Conservation (phyloP, 1,140 invertebrate genomes). For the Drosophila lini region DNA sequence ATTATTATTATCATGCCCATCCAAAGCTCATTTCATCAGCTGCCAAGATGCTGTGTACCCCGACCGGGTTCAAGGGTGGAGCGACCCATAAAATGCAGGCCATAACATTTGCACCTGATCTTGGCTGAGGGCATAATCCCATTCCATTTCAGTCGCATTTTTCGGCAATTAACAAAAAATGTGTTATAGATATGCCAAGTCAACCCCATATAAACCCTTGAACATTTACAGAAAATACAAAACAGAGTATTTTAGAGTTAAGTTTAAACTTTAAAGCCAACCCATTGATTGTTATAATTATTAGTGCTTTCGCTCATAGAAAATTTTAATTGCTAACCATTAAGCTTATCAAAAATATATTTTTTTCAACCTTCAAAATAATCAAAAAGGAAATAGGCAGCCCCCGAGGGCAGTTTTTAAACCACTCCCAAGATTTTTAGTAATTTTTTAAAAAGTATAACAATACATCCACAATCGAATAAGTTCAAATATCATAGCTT, state of each 20-base stretch:
- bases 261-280: neutral
- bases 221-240: neutral
- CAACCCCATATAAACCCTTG: neutral
- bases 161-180: conserved; percentile 4
- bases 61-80: conserved; percentile 29
- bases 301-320: too few relatives aligned
- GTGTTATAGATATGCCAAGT: conserved; percentile 5
- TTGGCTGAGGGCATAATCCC: neutral
- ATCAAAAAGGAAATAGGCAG: neutral
- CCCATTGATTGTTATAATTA: too few relatives aligned
- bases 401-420: neutral
- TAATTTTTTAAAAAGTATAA: too few relatives aligned
- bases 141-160: conserved; percentile 9
- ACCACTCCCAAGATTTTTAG: neutral
- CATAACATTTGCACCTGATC: conserved; percentile 20
- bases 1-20: conserved; percentile 28
- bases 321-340: neutral
- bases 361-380: neutral
- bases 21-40: conserved; percentile 11
- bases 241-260: neutral
- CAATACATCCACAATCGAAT: neutral
- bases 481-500: neutral
- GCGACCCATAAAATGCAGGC: neutral
- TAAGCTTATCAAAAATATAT: neutral
- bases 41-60: neutral